A percentile compares a stretch with the other conserved stretches of the same genome.
Evolutionary conservation across 2,113 vertebrate species (phyloP).

Genomic region (Miniopterus natalensis): DNA sequence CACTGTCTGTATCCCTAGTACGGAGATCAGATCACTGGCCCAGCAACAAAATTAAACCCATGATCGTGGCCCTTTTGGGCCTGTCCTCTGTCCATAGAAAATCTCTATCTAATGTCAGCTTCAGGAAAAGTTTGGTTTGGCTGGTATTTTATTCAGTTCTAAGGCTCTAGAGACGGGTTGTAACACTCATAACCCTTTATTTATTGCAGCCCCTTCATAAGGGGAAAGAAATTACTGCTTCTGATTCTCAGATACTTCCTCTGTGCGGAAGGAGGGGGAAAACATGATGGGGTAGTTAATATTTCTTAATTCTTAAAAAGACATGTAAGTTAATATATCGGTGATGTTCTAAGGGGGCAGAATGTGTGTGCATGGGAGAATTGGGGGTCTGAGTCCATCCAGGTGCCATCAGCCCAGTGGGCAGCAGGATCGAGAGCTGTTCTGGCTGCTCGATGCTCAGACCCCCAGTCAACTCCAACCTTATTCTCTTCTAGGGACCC

Average conservation of each 20-base stretch:
- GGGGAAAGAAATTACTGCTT: neutral
- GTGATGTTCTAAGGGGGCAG: neutral
- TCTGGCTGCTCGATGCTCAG: neutral
- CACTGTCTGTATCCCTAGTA: neutral
- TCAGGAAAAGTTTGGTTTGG: neutral
- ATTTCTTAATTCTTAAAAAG: neutral
- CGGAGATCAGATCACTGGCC: neutral
- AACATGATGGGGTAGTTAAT: neutral
- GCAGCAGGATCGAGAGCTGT: neutral
- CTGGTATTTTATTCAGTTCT: neutral
- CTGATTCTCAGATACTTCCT: neutral
- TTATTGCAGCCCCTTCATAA: neutral
- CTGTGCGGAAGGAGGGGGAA: neutral
- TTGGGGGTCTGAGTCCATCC: neutral
- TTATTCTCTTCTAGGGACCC: constrained; percentile 90
- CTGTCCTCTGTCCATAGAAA: neutral
- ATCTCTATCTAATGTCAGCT: neutral
- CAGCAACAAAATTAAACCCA: neutral
- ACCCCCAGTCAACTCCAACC: neutral
- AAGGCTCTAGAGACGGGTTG: neutral
- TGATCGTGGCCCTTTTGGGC: neutral
- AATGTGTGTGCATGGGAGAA: neutral
- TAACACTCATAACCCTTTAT: neutral
- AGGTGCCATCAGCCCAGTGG: neutral
- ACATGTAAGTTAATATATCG: neutral